Base-by-base conservation (phyloP, 2,797 vertebrate species). In the Tapirus indicus region DNA sequence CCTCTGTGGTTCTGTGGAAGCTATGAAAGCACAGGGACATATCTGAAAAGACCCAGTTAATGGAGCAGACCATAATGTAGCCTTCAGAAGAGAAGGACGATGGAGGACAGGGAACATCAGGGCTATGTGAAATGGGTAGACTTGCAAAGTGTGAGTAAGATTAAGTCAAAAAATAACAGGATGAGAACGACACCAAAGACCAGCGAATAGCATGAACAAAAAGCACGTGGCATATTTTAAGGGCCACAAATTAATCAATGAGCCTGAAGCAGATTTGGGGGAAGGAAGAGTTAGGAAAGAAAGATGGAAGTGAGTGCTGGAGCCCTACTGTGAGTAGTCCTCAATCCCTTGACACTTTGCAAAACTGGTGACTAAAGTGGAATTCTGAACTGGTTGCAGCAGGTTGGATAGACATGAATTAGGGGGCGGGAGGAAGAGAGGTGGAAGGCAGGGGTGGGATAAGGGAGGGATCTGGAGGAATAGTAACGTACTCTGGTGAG, bases 401-500 rank as follows among this genome's bases (percentile, higher is more conserved):
- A n/a, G 29, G 35, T 27, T 23, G n/a, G n/a, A 18, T 18, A 12
- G 20, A 44, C 6, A 3, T 44, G 52, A 29, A 27, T 29, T 32
- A 47, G 16, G 52, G 60, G 52, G 21, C 60, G 3, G 25, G 1
- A 21, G 17, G 6, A 18, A 27, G 7, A 4, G 7, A 12, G 8
- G 25, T 32, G 29, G 9, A 35, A 7, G 2, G 9, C 0, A 3
- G 27, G 25, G 41, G 8, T 13, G 10, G 11, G 8, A 4, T 13
- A 3, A 49, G 32, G 17, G 66, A 72, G 47, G 11, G 47, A 47
- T 20, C 7, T 14, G 9, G 25, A 72, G 62, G 41, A 71, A 41
- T 20, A 25, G 21, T 2, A 18, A 4, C 9, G 74, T 38, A 56
- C 8, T 6, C 6, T 1, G 41, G 1, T 12, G 16, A 20, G 18